A percentile compares a stretch with the other conserved stretches of the same genome.
Evolutionary conservation across 1,140 invertebrate species (phyloP).

Genomic region (Eumaeus atala): DNA sequence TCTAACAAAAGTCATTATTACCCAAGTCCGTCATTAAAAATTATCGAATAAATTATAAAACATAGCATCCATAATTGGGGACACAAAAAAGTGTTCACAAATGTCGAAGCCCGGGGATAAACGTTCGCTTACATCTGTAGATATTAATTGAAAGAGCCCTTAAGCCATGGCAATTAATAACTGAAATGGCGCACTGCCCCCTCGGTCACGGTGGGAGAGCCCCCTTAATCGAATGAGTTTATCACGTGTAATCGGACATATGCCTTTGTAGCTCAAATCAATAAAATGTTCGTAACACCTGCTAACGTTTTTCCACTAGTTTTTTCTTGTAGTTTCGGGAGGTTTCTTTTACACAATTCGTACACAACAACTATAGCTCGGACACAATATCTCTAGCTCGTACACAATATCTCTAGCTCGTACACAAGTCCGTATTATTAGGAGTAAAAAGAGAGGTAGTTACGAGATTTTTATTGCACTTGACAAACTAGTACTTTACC

Average conservation of each 20-base stretch:
- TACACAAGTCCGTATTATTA: no score
- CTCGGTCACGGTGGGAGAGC: constrained; percentile 39
- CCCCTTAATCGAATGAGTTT: constrained; percentile 43
- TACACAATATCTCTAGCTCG: no score
- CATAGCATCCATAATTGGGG: constrained; percentile 20
- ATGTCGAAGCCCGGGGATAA: constrained; percentile 35
- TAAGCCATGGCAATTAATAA: constrained; percentile 53
- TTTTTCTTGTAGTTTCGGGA: neutral
- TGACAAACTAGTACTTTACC: no score
- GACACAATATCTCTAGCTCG: no score
- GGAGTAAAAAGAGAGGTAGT: no score
- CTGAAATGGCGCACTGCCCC: constrained; percentile 40
- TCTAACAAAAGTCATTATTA: no score
- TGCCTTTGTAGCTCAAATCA: constrained; percentile 13
- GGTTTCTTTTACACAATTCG: neutral
- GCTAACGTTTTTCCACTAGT: constrained; percentile 3
- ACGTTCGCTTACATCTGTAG: constrained; percentile 28
- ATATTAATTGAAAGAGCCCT: constrained; percentile 29
- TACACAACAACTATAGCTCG: no score
- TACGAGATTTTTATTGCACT: no score
- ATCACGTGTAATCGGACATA: constrained; percentile 38
- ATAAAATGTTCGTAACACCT: constrained; percentile 14
- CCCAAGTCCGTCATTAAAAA: neutral
- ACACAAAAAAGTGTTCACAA: constrained; percentile 35
- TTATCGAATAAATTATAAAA: constrained; percentile 3